Evolutionary conservation across 2,888 invertebrate genomes (phyloP).

Genomic region (Lasioglossum pauxillum): DNA sequence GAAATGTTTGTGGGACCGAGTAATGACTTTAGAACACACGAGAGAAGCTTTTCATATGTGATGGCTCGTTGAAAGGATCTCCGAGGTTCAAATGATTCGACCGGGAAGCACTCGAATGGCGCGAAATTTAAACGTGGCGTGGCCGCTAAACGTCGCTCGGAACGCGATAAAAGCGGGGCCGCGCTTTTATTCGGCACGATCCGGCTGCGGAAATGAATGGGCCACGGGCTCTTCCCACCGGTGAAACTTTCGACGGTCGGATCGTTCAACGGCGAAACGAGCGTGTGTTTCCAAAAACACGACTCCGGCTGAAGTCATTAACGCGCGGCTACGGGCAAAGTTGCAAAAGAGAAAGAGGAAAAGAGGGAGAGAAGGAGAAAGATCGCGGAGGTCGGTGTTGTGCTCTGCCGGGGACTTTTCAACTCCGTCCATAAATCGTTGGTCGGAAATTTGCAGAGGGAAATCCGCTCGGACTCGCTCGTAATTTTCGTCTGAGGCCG

Average conservation of each 20-base stretch:
- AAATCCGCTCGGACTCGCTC: slow-evolving; percentile 18
- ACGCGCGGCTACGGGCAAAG: slow-evolving; percentile 38
- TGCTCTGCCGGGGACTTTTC: slow-evolving; percentile 40
- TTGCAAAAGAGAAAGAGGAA: slow-evolving; percentile 14
- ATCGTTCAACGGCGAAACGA: slow-evolving; percentile 25
- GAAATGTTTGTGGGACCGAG: neutral
- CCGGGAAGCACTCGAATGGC: neutral
- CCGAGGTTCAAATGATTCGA: neutral
- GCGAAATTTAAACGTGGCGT: neutral
- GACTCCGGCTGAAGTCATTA: slow-evolving; percentile 48
- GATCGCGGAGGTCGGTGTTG: neutral
- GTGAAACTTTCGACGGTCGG: slow-evolving; percentile 37
- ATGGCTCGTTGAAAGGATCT: neutral
- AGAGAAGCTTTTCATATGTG: neutral
- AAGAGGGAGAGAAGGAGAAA: neutral
- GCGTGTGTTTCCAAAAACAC: slow-evolving; percentile 49
- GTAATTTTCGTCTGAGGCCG: slow-evolving; percentile 11
- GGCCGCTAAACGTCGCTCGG: slow-evolving; percentile 10
- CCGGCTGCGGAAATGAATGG: slow-evolving; percentile 47
- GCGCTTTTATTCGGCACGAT: slow-evolving; percentile 30
- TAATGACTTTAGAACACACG: neutral
- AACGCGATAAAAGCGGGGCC: slow-evolving; percentile 32
- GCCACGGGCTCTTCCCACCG: slow-evolving; percentile 10
- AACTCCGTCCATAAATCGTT: slow-evolving; percentile 50
- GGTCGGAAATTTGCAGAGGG: slow-evolving; percentile 27